Evolutionary conservation across 2,797 vertebrate species (phyloP), one percentile per base, ranked within the genome.

Genomic region (Otus scops): DNA sequence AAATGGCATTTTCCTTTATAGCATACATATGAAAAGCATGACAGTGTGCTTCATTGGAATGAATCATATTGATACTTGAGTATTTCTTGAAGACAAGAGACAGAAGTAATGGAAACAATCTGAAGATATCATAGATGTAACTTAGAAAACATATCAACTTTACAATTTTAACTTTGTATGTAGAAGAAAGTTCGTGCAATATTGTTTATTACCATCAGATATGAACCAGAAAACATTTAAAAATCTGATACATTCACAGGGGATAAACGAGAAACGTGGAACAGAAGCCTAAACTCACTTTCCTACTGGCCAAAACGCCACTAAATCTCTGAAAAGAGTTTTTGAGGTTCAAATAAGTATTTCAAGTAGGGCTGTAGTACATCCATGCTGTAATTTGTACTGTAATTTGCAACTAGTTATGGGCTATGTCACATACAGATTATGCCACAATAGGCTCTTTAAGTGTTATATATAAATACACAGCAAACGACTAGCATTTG

Each of bases 1-100:
- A 92, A 82, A 64, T n/a, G 59, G 32, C 32, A 60, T 77, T 78
- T 97, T 94, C 78, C 87, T 92, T 91, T 50, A 82, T 50, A 53
- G 61, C 82, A 83, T 8, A 77, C 56, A 84, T n/a, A 78, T 43
- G 59, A 70, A 80, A 94, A 68, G 12, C 89, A 84, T 9, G 53
- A 56, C 8, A 59, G 73, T 4, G 11, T 61, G 24, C 75, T n/a
- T 82, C 48, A 80, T 1, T 75, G 65, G 56, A 93, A 92, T 74
- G 60, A 95, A 93, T 92, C 82, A 60, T 26, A 73, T 51, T 43
- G 86, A 61, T 91, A 65, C 61, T 57, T 45, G 28, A 59, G 41
- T 36, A 94, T 91, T 93, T 90, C 76, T 85, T 91, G 57, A 75
- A 56, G 63, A 71, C 60, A 70, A 63, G 70, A 94, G 57, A 92